Conservation (phyloP, 2,888 invertebrate species). For the Mayetiola destructor region DNA sequence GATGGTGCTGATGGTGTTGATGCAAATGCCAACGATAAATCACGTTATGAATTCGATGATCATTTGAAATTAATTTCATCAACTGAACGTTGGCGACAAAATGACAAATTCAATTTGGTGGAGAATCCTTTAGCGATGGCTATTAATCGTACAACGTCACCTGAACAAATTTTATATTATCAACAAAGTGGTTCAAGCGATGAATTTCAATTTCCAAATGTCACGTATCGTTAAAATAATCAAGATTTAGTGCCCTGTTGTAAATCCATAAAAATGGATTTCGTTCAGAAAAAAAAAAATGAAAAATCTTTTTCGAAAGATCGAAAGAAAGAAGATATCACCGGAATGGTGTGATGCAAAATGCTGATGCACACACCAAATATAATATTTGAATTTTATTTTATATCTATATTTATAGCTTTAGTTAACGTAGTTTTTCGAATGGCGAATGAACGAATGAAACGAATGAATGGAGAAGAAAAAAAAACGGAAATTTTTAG, state of each 20-base stretch:
- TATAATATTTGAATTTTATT: no score
- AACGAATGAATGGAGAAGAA: no score
- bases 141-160: background rate
- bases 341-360: no score
- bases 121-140: background rate
- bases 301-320: background rate
- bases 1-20: background rate
- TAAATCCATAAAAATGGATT: background rate
- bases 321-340: background rate
- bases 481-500: no score
- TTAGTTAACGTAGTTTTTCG: no score
- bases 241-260: background rate
- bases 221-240: constrained; percentile 6
- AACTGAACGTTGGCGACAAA: constrained; percentile 3
- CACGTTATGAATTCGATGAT: background rate
- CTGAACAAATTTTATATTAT: background rate
- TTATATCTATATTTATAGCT: no score
- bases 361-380: no score
- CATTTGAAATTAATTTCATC: background rate
- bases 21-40: no score
- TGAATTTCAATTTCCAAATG: constrained; percentile 9
- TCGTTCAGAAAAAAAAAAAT: background rate
- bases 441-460: no score
- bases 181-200: background rate
- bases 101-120: constrained; percentile 4